A percentile compares a stretch with the other conserved stretches of the same genome.
phyloP scores from a whole-genome alignment of 2,888 invertebrate species.

The Sinotaia quadrata region DNA sequence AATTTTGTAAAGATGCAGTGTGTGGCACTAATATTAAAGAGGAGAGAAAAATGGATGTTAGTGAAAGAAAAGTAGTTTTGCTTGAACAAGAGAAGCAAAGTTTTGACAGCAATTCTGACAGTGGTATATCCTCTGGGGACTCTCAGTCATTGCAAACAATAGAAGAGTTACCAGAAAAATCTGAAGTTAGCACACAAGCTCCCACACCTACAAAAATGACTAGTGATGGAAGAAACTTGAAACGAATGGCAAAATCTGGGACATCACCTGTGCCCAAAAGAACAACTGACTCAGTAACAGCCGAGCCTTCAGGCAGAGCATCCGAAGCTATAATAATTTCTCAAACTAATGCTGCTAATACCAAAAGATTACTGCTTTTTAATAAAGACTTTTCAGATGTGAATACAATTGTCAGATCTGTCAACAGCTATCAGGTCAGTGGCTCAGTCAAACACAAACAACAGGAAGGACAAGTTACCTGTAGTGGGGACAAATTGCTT shows the following conservation, averaged over 20 bases:
- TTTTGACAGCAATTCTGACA: conserved; percentile 10
- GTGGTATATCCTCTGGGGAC: too few relatives aligned
- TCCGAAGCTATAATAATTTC: not conserved
- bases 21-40: not conserved
- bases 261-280: conserved; percentile 50
- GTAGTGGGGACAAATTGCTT: conserved; percentile 47
- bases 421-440: conserved; percentile 29
- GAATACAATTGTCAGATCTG: conserved; percentile 24
- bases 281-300: conserved; percentile 3
- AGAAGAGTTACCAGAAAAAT: not conserved
- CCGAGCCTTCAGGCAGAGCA: not conserved
- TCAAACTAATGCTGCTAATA: not conserved
- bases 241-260: conserved; percentile 51
- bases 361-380: conserved; percentile 9
- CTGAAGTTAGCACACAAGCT: not conserved
- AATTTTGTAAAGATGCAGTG: conserved; percentile 4
- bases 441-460: conserved; percentile 15
- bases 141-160: not conserved
- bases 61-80: not conserved
- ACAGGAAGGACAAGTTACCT: conserved; percentile 18
- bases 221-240: conserved; percentile 28
- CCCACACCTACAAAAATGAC: conserved; percentile 39
- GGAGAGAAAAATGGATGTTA: not conserved
- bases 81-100: conserved; percentile 14
- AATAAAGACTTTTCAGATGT: conserved; percentile 11